Base-by-base conservation (phyloP, 1,140 invertebrate species). In the Tetramorium alpestre region DNA sequence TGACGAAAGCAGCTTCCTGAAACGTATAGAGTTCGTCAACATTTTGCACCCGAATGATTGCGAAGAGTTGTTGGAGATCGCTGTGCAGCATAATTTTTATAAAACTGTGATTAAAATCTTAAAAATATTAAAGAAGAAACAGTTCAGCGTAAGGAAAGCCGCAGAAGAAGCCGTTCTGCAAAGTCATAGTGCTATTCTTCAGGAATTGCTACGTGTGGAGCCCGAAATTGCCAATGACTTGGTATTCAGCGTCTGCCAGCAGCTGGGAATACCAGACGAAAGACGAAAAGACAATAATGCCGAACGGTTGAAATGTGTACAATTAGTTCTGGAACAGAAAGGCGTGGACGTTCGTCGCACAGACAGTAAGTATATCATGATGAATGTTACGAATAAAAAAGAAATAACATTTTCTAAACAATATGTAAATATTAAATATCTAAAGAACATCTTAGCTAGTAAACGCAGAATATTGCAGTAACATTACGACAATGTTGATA, bases 1-100 rank as follows among this genome's bases (percentile, higher is more conserved):
- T 49, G 96, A 97, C 56, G 96, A 97, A 91, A 93, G 93, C 0
- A 95, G 96, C 54, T 97, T 97, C 92, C 91, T 96, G 25, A 92
- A 95, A 62, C 95, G 96, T 85, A 93, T 96, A 28, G 92, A 94
- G n/a, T 93, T 94, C 44, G 22, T 22, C 22, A 22, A 22, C 22
- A 22, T 22, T 22, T 22, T 22, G 0, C 22, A 22, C 22, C 0
- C 22, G 22, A 22, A 22, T 22, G 78, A n/a, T n/a, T n/a, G 56
- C 0, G 69, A 82, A 0, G 91, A 92, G 22, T n/a, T 94, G 7
- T 44, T 94, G 0, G 84, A 85, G 33, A 87, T 88, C 33, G 87
- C 91, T 2, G 85, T 76, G 0, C 65, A 89, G 13, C 87, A 47
- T 38, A 94, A 95, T 76, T 88, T 91, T 0, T 81, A 90, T 5